These are phyloP conservation scores for Aphaenogaster rudis DNA, from an alignment of 1,140 invertebrate genomes.

Conservation along the genomic window DNA sequence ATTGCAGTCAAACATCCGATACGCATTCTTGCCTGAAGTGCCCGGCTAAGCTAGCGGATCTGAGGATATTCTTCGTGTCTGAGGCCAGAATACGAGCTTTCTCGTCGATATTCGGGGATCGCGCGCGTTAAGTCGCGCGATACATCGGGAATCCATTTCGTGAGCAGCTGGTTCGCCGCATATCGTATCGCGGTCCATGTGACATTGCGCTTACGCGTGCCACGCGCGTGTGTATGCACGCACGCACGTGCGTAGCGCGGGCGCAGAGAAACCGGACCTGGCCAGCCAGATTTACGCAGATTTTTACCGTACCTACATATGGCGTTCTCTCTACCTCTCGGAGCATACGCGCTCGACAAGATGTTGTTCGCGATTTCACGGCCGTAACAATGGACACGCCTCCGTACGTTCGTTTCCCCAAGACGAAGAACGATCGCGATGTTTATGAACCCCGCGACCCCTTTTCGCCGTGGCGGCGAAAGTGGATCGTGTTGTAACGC, in stretches of 20 bases:
- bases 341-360: background rate
- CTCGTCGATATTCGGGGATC: conserved; percentile 34
- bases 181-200: conserved; percentile 23
- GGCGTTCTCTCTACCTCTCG: conserved; percentile 5
- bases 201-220: conserved; percentile 47
- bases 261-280: background rate
- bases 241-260: background rate
- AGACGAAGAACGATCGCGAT: conserved; percentile 59
- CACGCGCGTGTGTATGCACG: background rate
- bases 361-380: conserved; percentile 57
- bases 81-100: background rate
- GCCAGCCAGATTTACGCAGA: conserved; percentile 42
- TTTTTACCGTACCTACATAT: background rate
- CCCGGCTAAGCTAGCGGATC: background rate
- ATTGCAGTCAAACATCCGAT: background rate
- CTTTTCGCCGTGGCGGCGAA: conserved; percentile 49
- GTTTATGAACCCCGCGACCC: conserved; percentile 35
- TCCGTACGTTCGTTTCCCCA: conserved; percentile 47
- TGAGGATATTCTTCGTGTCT: background rate
- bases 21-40: background rate
- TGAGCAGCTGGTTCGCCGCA: conserved; percentile 17
- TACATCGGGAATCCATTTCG: conserved; percentile 58
- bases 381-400: conserved; percentile 54
- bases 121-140: conserved; percentile 42
- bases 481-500: conserved; percentile 51